A percentile compares a stretch with the other conserved stretches of the same genome.
Evolutionary conservation across 2,797 vertebrate species (phyloP).

Genomic region (Sardinella longiceps): DNA sequence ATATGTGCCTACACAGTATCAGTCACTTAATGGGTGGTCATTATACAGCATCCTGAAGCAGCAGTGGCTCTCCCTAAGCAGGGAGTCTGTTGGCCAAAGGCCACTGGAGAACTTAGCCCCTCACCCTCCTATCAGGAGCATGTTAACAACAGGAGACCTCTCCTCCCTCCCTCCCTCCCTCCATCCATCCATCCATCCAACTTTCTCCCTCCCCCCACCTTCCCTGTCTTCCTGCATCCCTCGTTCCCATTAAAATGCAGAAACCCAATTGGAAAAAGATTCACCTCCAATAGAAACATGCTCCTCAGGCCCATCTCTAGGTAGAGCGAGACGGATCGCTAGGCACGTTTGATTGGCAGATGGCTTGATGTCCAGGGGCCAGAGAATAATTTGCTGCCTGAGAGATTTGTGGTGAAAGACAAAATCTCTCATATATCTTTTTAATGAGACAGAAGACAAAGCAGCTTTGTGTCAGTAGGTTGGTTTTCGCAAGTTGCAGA

Average conservation of each 20-base stretch:
- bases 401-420: not conserved
- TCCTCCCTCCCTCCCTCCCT: not conserved
- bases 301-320: not conserved
- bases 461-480: not conserved
- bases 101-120: not conserved
- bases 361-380: not conserved
- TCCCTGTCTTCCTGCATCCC: not conserved
- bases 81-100: not conserved
- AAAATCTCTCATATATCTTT: not conserved
- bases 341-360: not conserved
- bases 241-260: not conserved
- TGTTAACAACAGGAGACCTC: not conserved
- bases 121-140: not conserved
- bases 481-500: not conserved
- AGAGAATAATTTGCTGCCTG: not conserved
- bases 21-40: not conserved
- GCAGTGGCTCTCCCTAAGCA: not conserved
- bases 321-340: not conserved
- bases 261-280: constrained; percentile 1
- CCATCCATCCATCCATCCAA: not conserved
- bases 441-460: not conserved
- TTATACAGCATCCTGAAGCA: not conserved
- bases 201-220: not conserved
- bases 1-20: not conserved
- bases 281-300: not conserved